Percentiles rank a stretch among this genome's conserved stretches.
phyloP scores from a whole-genome alignment of 2,888 invertebrate genomes.

The Thymelicus acteon region DNA sequence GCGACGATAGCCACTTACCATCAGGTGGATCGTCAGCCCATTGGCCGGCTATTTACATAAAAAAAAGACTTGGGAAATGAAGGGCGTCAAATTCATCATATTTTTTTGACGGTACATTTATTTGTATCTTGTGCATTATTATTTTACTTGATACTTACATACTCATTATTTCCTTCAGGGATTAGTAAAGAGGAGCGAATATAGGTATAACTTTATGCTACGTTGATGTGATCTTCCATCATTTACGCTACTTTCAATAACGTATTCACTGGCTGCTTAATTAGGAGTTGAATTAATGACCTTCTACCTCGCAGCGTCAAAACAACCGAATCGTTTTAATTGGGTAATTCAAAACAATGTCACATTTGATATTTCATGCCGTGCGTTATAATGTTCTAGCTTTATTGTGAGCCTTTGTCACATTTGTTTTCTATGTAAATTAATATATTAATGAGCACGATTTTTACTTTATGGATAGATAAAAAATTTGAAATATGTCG shows the following conservation, averaged over 20 bases:
- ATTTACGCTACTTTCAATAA: conserved; percentile 12
- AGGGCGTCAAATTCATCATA: no score
- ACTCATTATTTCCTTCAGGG: no score
- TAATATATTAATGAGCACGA: neutral
- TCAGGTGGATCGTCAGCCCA: no score
- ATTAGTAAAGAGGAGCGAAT: no score
- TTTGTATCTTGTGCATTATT: no score
- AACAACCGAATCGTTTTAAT: conserved; percentile 35
- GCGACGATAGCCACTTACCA: no score
- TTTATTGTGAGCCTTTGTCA: conserved; percentile 20
- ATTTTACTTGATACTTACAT: no score
- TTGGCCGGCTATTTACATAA: no score
- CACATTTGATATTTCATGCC: conserved; percentile 33
- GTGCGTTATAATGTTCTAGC: conserved; percentile 23
- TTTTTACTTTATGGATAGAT: no score
- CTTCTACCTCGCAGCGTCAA: conserved; percentile 20
- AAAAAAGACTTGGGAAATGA: no score
- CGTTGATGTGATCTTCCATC: neutral
- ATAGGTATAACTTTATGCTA: neutral
- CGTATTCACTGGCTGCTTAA: conserved; percentile 11
- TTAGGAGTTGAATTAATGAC: conserved; percentile 33
- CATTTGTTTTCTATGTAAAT: conserved; percentile 17
- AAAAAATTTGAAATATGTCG: no score
- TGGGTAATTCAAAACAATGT: conserved; percentile 34
- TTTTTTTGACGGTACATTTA: no score